Evolutionary conservation across 2,113 vertebrate species (phyloP).

Genomic region (Hyperopisus bebe): DNA sequence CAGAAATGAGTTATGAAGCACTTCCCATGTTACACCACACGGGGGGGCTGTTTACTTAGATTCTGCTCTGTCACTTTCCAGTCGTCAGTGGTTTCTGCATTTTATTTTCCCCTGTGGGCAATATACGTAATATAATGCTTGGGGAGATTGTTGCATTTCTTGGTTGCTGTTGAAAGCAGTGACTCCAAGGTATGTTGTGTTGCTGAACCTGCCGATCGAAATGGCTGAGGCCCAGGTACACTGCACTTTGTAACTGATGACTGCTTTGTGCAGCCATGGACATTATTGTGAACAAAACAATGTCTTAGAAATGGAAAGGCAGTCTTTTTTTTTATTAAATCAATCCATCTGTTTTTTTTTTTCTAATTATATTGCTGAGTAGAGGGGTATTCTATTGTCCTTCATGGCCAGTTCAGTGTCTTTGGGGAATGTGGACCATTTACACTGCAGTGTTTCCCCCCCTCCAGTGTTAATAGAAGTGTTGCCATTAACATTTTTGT

Average conservation of each 20-base stretch:
- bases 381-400: neutral
- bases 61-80: neutral
- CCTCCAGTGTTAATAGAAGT: neutral
- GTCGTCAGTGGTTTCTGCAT: neutral
- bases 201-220: neutral
- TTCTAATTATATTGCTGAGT: neutral
- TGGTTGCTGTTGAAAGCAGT: neutral
- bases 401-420: neutral
- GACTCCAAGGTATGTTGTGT: neutral
- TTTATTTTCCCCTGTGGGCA: neutral
- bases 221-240: neutral
- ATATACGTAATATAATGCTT: neutral
- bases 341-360: neutral
- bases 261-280: neutral
- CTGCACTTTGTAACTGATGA: neutral
- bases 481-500: neutral
- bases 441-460: neutral
- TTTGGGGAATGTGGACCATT: neutral
- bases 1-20: neutral
- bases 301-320: neutral
- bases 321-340: neutral
- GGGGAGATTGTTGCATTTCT: neutral
- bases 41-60: neutral
- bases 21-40: neutral
- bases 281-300: neutral